Percentiles rank a stretch among this genome's conserved stretches.
Conservation (phyloP, 2,888 invertebrate species). For the Amphipoea lucens region DNA sequence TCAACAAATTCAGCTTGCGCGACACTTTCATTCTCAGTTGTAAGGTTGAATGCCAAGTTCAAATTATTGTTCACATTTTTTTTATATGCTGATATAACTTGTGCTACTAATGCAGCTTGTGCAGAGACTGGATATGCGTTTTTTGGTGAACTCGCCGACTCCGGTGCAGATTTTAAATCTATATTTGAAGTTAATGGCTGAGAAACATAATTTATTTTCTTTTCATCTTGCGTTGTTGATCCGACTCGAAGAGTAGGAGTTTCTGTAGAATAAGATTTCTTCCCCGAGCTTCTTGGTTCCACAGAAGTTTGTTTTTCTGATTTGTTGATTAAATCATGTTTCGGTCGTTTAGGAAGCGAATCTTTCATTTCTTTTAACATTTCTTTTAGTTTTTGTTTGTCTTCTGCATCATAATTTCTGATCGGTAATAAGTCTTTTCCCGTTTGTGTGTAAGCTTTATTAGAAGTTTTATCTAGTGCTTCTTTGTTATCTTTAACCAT, state of each 20-base stretch:
- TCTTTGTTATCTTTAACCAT: conserved; percentile 42
- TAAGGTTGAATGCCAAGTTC: conserved; percentile 20
- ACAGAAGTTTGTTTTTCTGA: conserved; percentile 41
- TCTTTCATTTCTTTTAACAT: conserved; percentile 95
- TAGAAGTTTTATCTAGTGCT: conserved; percentile 62
- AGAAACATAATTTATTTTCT: conserved; percentile 37
- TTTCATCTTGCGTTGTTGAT: conserved; percentile 60
- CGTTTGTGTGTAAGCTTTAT: conserved; percentile 75
- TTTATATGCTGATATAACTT: conserved; percentile 67
- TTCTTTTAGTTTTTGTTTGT: conserved; percentile 92
- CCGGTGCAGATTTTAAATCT: conserved; percentile 26
- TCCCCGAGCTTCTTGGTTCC: conserved; percentile 42
- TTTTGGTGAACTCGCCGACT: conserved; percentile 8
- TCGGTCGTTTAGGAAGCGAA: conserved; percentile 92
- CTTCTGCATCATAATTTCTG: conserved; percentile 73
- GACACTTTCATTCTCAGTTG: conserved; percentile 3
- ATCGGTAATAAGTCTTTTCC: conserved; percentile 60
- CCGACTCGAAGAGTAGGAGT: conserved; percentile 84
- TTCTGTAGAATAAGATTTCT: conserved; percentile 70
- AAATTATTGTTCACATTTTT: conserved; percentile 62
- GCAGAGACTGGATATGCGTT: conserved; percentile 40
- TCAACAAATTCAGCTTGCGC: conserved; percentile 7
- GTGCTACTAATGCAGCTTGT: conserved; percentile 69
- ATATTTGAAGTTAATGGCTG: conserved; percentile 39
- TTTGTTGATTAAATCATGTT: conserved; percentile 72